phyloP scores from a whole-genome alignment of 2,888 invertebrate genomes.

The Idaea dimidiata region DNA sequence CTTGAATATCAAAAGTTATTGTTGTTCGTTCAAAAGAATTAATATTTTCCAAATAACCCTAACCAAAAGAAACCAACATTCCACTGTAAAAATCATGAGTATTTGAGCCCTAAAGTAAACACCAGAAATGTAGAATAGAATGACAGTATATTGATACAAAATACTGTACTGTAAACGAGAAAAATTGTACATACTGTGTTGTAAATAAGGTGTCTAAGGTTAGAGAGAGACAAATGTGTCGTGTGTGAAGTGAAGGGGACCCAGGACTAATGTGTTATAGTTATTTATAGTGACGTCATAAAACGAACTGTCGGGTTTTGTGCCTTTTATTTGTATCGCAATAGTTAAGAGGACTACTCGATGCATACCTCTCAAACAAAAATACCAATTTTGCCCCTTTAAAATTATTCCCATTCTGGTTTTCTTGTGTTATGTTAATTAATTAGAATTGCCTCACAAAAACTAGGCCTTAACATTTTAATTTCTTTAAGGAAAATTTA shows the following conservation, averaged over 20 bases:
- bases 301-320: conserved; percentile 24
- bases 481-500: no score
- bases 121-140: background rate
- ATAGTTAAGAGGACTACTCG: background rate
- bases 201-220: background rate
- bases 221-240: background rate
- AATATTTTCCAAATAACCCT: background rate
- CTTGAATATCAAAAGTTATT: no score
- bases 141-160: background rate
- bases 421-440: no score
- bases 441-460: no score
- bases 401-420: no score
- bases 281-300: conserved; percentile 8
- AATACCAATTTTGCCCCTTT: no score
- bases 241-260: background rate
- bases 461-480: no score
- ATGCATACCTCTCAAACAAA: no score
- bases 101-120: background rate
- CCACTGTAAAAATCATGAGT: background rate
- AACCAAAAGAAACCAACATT: background rate
- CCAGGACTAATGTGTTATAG: conserved; percentile 8
- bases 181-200: background rate
- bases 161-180: background rate
- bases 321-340: conserved; percentile 43
- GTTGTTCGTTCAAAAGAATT: no score